Evolutionary conservation across 2,888 invertebrate genomes (phyloP), one percentile per base, ranked within the genome.

Genomic region (Sarcophaga subvicina): DNA sequence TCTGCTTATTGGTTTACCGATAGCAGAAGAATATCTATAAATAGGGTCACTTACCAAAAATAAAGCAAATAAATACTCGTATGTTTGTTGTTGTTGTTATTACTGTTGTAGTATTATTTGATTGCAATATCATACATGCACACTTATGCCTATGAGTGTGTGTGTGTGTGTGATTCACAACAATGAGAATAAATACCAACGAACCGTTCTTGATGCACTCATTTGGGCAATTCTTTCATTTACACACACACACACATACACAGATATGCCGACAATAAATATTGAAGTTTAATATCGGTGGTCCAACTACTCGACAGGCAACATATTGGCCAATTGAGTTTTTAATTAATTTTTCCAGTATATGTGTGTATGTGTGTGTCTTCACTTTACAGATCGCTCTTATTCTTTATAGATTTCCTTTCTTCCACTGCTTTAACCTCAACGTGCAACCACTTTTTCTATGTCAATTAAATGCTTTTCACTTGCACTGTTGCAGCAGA

Each of bases 341-440:
- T 87, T 84, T 87, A 84, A 87, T 84, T 87, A 81, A 79, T 81
- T 84, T 84, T 83, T 70, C 22, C 71, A 70, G 69, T 54, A 79
- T 37, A 6, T 6, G 2, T 37, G 6, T 37, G 37, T 37, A 4
- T 27, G 6, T 37, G 37, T 75, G 47, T 64, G 22, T 81, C 11
- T 71, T 22, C 22, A 64, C 22, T 73, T 64, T 54, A 54, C 20
- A 20, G 17, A n/a, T 60, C 27, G 27, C 5, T n/a, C 22, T 2
- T 54, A 14, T 54, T 54, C 12, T 64, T 59, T 76, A 14, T 47
- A 47, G 45, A 12, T 72, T 14, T 25, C 67, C 27, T 70, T 81
- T 82, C 71, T 8, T 14, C 5, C 10, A 4, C 54, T 54, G 12
- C 54, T 54, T 54, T 14, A 54, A 54, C 54, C 17, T 54, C 17